A percentile compares a stretch with the other conserved stretches of the same genome.
Evolutionary conservation across 2,797 vertebrate species (phyloP).

Genomic region (Coluber constrictor): DNA sequence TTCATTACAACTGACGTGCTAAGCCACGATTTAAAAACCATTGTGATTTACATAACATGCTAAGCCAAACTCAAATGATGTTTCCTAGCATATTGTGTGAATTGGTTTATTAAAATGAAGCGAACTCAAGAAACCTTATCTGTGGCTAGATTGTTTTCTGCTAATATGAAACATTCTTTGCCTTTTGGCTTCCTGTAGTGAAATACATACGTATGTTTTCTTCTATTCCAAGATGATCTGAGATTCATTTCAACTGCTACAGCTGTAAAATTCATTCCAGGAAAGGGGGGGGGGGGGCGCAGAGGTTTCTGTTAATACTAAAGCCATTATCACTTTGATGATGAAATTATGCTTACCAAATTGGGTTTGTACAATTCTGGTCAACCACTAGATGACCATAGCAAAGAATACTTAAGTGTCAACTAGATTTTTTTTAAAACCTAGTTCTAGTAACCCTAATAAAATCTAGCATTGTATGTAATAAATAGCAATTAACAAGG

Average conservation of each 20-base stretch:
- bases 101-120: neutral
- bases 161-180: constrained; percentile 59
- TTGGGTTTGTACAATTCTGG: neutral
- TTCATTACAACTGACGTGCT: neutral
- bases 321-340: neutral
- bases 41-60: neutral
- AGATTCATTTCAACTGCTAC: constrained; percentile 56
- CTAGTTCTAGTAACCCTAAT: neutral
- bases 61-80: neutral
- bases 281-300: constrained; percentile 31
- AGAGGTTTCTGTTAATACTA: neutral
- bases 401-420: neutral
- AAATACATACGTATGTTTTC: constrained; percentile 59
- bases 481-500: constrained; percentile 55
- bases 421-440: neutral
- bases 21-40: neutral
- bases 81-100: neutral
- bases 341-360: neutral
- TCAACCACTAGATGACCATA: neutral
- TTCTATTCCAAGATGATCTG: constrained; percentile 55
- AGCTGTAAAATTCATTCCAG: constrained; percentile 61
- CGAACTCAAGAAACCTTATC: neutral
- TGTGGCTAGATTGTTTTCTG: neutral
- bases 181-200: constrained; percentile 55
- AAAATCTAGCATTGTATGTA: constrained; percentile 11